phyloP scores from a whole-genome alignment of 2,113 vertebrate species.

The Hemiscyllium ocellatum region DNA sequence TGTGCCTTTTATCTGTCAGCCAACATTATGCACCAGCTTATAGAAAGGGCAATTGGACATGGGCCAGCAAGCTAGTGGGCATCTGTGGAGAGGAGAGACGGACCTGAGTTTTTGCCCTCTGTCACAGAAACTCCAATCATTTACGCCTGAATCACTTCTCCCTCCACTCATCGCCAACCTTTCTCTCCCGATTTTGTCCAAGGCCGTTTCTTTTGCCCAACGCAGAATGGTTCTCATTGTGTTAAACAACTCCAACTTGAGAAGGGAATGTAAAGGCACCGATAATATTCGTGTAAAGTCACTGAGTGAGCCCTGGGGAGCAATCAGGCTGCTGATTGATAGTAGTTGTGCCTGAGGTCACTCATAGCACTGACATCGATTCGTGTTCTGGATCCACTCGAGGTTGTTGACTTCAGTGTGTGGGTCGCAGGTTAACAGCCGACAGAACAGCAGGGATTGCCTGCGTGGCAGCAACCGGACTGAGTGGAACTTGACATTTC shows the following conservation, averaged over 20 bases:
- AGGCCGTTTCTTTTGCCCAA: background rate
- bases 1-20: background rate
- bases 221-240: background rate
- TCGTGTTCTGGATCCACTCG: background rate
- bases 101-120: background rate
- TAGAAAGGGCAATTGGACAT: background rate
- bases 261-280: background rate
- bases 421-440: background rate
- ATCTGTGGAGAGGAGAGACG: background rate
- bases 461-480: background rate
- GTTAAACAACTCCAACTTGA: background rate
- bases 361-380: background rate
- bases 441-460: conserved; percentile 2
- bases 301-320: background rate
- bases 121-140: background rate
- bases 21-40: background rate
- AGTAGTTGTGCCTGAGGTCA: background rate
- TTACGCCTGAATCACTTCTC: background rate
- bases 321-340: conserved; percentile 12
- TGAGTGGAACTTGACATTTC: background rate
- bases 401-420: background rate
- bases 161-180: background rate
- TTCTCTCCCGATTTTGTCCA: background rate
- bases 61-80: background rate
- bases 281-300: background rate